phyloP scores from a whole-genome alignment of 2,888 invertebrate species.

The Thalpophila matura region DNA sequence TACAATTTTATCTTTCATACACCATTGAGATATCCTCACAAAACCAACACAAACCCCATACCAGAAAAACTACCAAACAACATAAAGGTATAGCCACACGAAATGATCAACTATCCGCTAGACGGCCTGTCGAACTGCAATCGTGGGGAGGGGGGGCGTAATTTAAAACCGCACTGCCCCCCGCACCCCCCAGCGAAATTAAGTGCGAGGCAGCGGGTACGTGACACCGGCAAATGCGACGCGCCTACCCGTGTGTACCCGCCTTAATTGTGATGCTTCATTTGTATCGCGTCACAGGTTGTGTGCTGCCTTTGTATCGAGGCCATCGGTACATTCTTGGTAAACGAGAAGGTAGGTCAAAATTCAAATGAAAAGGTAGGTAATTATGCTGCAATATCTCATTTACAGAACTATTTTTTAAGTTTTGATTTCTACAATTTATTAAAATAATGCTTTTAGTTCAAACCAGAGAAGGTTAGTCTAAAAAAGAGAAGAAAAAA shows the following conservation, averaged over 20 bases:
- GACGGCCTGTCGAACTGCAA: conserved; percentile 73
- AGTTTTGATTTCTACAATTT: no score
- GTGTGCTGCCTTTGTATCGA: conserved; percentile 45
- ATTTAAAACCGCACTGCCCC: conserved; percentile 86
- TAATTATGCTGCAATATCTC: neutral
- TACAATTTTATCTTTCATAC: no score
- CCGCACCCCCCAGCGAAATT: conserved; percentile 82
- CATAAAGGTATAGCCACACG: conserved; percentile 30
- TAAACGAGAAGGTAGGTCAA: neutral
- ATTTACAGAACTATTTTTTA: neutral
- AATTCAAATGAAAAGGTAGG: neutral
- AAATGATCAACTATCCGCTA: conserved; percentile 64
- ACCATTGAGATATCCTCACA: conserved; percentile 4
- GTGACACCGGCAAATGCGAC: conserved; percentile 89
- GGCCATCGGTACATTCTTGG: conserved; percentile 33
- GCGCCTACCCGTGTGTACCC: conserved; percentile 83
- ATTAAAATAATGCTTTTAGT: no score
- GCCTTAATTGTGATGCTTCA: conserved; percentile 87
- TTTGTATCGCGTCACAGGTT: conserved; percentile 76
- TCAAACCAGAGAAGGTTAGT: neutral
- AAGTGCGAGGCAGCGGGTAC: conserved; percentile 87
- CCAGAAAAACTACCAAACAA: neutral
- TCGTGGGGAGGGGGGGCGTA: conserved; percentile 79
- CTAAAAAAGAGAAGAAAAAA: no score
- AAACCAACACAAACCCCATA: neutral